Conservation (phyloP, 37 sponge, comb jelly and placozoan genomes). For the Aplysina aerophoba region DNA sequence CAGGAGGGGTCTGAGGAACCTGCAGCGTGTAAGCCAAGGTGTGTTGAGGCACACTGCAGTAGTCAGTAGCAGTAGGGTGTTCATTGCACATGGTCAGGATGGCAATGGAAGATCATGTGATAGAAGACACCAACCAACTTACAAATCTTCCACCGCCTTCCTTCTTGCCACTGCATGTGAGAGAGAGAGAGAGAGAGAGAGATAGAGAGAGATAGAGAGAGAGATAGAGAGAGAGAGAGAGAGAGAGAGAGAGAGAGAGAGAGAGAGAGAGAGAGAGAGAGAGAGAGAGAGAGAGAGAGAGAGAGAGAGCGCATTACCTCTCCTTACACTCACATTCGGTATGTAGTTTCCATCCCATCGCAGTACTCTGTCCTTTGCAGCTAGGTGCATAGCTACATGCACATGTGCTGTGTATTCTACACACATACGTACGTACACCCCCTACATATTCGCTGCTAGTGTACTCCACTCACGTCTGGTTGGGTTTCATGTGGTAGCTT, state of each 20-base stretch:
- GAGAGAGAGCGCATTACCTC: no score
- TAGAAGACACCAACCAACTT: not conserved
- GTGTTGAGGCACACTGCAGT: not conserved
- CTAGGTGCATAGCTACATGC: no score
- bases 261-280: not conserved
- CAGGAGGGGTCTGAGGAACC: no score
- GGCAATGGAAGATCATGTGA: no score
- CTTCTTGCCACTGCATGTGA: conserved; percentile 4
- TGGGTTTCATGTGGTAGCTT: conserved; percentile 38
- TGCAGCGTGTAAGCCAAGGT: no score
- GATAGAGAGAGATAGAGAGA: not conserved
- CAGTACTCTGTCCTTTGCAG: not conserved
- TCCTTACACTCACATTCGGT: not conserved
- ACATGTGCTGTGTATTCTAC: no score
- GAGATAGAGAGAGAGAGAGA: not conserved
- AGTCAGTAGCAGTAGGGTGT: not conserved
- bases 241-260: not conserved
- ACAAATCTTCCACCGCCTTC: conserved; percentile 29
- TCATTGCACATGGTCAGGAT: not conserved
- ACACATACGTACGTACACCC: not conserved
- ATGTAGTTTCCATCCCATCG: conserved; percentile 4
- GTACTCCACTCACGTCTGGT: not conserved
- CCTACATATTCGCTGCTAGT: not conserved
- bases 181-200: not conserved
- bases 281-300: no score